These are phyloP conservation scores for Actenoides lindsayi DNA, from an alignment of 2,113 vertebrate genomes.

Conservation along the genomic window DNA sequence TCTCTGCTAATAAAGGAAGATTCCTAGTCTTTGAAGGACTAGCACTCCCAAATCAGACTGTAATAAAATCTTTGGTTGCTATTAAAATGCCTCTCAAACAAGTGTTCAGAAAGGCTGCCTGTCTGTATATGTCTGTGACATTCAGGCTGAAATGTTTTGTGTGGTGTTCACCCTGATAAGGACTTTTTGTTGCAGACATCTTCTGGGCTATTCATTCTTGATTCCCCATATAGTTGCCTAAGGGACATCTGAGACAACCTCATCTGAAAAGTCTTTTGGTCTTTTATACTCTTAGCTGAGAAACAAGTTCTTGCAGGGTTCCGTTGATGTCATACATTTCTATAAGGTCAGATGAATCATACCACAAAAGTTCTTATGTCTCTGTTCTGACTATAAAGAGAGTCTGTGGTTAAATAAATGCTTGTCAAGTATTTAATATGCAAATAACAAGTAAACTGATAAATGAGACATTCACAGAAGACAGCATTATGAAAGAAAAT, in stretches of 20 bases:
- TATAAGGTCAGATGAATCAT: conserved; percentile 23
- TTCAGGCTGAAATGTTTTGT: background rate
- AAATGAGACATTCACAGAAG: background rate
- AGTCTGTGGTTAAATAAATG: background rate
- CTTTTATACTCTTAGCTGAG: background rate
- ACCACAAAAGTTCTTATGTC: background rate
- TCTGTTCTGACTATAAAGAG: background rate
- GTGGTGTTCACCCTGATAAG: background rate
- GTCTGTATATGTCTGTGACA: background rate
- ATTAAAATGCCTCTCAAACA: background rate
- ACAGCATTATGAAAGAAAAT: background rate
- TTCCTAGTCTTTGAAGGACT: background rate
- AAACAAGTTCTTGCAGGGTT: conserved; percentile 8
- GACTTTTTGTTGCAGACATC: background rate
- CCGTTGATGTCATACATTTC: background rate
- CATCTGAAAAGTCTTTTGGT: background rate
- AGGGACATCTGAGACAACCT: background rate
- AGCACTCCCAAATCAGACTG: background rate
- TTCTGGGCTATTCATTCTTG: background rate
- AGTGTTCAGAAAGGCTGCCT: background rate
- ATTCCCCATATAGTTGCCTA: background rate
- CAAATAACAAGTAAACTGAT: background rate
- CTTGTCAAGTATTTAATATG: background rate
- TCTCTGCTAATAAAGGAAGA: background rate
- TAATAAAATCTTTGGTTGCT: background rate